Evolutionary conservation across 35 echinoderm and acorn worm species (phyloP).

Genomic region (Eucidaris tribuloides): DNA sequence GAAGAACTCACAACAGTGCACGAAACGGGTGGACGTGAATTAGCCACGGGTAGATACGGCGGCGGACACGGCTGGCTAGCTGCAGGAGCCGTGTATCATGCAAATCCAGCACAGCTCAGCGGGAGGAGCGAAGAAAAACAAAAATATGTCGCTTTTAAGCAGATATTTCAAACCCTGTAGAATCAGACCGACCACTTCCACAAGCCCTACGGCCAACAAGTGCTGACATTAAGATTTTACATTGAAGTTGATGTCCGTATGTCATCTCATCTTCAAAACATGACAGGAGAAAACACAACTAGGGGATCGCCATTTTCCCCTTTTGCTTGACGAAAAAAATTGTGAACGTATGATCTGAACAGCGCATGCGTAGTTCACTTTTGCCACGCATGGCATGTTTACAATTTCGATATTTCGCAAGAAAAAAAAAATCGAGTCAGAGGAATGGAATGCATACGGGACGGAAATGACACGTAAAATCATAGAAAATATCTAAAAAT

Average conservation of each 20-base stretch:
- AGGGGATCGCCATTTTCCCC: too few relatives aligned
- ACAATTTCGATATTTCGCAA: too few relatives aligned
- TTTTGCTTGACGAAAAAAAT: too few relatives aligned
- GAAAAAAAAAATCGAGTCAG: too few relatives aligned
- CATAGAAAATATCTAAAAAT: too few relatives aligned
- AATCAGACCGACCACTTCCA: background rate
- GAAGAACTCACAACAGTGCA: too few relatives aligned
- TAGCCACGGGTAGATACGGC: background rate
- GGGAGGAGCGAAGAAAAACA: background rate
- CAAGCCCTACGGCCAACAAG: background rate
- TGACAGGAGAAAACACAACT: background rate
- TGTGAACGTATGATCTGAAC: background rate
- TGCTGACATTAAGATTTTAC: background rate
- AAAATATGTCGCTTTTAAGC: background rate
- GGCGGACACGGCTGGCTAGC: background rate
- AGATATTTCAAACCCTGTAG: background rate
- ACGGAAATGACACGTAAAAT: too few relatives aligned
- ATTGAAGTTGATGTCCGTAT: background rate
- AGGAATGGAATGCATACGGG: too few relatives aligned
- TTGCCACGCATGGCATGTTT: conserved; percentile 15
- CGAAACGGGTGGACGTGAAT: too few relatives aligned
- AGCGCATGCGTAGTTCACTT: background rate
- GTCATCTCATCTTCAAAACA: background rate
- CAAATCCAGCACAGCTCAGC: background rate
- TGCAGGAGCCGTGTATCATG: background rate